Evolutionary conservation across 1,140 invertebrate species (phyloP).

Genomic region (Cydia pomonella): DNA sequence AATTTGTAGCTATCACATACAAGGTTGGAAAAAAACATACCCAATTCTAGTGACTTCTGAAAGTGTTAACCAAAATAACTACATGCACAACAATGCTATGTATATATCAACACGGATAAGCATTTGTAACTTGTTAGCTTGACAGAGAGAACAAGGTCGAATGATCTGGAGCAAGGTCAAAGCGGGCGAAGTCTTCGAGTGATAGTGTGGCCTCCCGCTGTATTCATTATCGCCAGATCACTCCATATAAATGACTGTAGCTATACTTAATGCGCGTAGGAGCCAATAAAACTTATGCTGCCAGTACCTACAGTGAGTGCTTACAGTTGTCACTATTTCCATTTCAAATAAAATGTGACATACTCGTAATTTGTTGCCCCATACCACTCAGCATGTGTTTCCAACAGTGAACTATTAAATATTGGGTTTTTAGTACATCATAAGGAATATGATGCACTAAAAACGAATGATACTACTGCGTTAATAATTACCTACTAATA

Average conservation of each 20-base stretch:
- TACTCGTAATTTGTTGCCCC: no score
- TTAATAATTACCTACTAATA: no score
- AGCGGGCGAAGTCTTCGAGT: constrained; percentile 64
- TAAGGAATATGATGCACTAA: no score
- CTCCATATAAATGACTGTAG: constrained; percentile 33
- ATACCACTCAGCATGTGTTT: no score
- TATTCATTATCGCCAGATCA: constrained; percentile 66
- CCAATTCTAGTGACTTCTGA: neutral
- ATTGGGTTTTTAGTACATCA: no score
- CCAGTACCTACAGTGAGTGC: neutral
- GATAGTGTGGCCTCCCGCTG: constrained; percentile 75
- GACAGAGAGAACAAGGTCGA: constrained; percentile 66
- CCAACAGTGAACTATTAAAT: no score
- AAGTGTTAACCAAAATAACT: neutral
- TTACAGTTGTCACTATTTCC: neutral
- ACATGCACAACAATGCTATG: neutral
- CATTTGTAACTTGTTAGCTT: constrained; percentile 58
- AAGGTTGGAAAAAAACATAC: neutral
- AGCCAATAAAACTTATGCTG: neutral
- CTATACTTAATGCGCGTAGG: constrained; percentile 1
- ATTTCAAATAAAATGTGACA: neutral
- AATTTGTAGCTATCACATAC: neutral
- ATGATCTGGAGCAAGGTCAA: constrained; percentile 72
- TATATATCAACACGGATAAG: constrained; percentile 64
- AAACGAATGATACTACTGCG: no score